Evolutionary conservation across 2,113 vertebrate genomes (phyloP).

Genomic region (Nibea coibor): DNA sequence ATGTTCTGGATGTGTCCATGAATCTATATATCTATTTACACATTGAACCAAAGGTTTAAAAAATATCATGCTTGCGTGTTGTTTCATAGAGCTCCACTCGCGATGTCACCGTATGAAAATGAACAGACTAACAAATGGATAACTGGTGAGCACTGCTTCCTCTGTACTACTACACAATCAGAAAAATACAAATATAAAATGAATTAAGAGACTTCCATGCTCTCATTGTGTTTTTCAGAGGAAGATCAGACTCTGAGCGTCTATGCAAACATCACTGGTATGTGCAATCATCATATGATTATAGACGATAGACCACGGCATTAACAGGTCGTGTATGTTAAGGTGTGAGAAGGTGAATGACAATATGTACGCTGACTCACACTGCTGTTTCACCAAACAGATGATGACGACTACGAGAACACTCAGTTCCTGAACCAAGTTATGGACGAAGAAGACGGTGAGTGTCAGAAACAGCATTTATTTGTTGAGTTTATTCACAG

Average conservation of each 20-base stretch:
- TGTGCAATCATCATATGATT: not conserved
- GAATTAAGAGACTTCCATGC: not conserved
- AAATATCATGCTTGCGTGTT: not conserved
- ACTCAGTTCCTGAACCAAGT: slow-evolving; percentile 14
- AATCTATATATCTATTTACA: not conserved
- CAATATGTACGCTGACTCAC: not conserved
- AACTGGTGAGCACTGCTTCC: slow-evolving; percentile 34
- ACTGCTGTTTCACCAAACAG: slow-evolving; percentile 44
- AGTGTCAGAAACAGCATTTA: not conserved
- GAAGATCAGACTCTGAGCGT: not conserved
- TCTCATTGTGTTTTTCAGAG: not conserved
- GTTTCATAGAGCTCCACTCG: slow-evolving; percentile 58
- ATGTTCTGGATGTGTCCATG: too few species aligned
- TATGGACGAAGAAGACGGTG: slow-evolving; percentile 1
- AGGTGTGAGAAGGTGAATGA: not conserved
- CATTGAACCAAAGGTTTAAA: not conserved
- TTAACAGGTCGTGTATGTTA: not conserved
- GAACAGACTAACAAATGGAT: accelerated
- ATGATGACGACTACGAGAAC: slow-evolving; percentile 71
- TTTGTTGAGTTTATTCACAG: too few species aligned
- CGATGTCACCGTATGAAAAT: slow-evolving; percentile 29
- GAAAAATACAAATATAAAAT: not conserved
- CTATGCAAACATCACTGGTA: slow-evolving; percentile 67
- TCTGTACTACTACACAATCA: not conserved
- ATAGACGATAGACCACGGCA: not conserved